These are phyloP conservation scores for Mormyrus proboscirostris DNA, from an alignment of 2,797 vertebrate genomes.

Conservation along the genomic window DNA sequence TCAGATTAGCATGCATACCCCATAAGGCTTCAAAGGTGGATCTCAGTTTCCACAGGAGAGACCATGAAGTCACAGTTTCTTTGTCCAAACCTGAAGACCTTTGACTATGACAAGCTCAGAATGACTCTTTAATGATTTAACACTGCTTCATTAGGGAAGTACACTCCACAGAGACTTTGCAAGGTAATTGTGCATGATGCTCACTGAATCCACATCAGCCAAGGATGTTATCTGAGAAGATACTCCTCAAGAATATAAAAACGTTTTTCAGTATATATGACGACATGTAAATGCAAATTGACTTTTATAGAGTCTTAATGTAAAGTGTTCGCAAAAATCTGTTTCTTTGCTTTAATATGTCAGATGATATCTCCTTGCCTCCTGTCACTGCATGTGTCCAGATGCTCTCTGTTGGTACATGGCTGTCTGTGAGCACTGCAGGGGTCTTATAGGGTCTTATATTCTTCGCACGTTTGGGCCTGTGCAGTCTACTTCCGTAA, in stretches of 20 bases:
- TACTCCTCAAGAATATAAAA: neutral
- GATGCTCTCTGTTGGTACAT: neutral
- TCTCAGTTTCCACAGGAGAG: constrained; percentile 6
- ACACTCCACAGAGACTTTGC: constrained; percentile 46
- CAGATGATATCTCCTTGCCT: neutral
- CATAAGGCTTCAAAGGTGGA: constrained; percentile 67
- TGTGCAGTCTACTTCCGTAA: neutral
- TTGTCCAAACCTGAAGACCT: constrained; percentile 41
- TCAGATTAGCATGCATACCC: constrained; percentile 63
- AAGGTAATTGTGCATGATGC: constrained; percentile 40
- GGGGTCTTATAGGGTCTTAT: neutral
- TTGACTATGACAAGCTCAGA: constrained; percentile 50
- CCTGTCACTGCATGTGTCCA: neutral
- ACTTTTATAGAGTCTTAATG: neutral
- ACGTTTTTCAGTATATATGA: neutral
- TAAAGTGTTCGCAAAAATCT: neutral
- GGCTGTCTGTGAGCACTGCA: neutral
- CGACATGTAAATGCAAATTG: neutral
- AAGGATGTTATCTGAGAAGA: neutral
- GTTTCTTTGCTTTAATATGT: neutral
- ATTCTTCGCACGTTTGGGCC: neutral
- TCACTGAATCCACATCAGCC: neutral
- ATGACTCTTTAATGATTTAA: constrained; percentile 54
- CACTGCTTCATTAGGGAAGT: constrained; percentile 52
- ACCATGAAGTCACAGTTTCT: constrained; percentile 26